Evolutionary conservation across 2,797 vertebrate genomes (phyloP), one percentile per base, ranked within the genome.

Genomic region (Halcyon smyrnensis): DNA sequence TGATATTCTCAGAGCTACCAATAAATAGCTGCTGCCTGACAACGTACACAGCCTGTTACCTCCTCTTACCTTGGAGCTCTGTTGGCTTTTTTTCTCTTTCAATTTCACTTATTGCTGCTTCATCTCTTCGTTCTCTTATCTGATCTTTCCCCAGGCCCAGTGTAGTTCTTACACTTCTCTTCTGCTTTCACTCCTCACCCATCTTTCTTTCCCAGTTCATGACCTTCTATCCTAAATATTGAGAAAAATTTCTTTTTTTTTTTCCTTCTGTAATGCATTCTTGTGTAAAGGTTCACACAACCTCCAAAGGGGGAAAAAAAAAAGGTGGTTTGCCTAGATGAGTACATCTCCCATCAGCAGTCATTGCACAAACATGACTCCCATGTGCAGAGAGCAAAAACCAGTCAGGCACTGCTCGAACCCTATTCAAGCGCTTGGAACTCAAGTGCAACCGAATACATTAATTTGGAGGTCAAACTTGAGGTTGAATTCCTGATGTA

Each of bases 61-160:
- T 79, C 69, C 59, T 86, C 36, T 75, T 88, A 68, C 53, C 56
- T 64, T 59, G 45, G 53, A 93, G 69, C 32, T 64, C n/a, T 86
- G 21, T 9, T 34, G 15, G 73, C n/a, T 0, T 0, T 65, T 78
- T 78, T 95, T 54, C 23, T 57, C 50, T 83, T 87, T 63, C 12
- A 25, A 83, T 83, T 70, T 91, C 68, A 69, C 76, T 87, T 82
- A 69, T n/a, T 91, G 46, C 18, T 92, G 34, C n/a, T 70, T 94
- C 46, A 73, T 67, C 18, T 87, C 24, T 70, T 73, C 9, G 39
- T 87, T 82, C 36, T 65, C 37, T 39, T 57, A 68, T 6, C 34
- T 76, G 41, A 53, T 78, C 46, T 84, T 86, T 79, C 46, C 46
- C 54, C 27, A 77, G n/a, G n/a, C 30, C 11, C n/a, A 48, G 30